Conservation (phyloP, 2,113 vertebrate genomes). For the Misgurnus anguillicaudatus region DNA sequence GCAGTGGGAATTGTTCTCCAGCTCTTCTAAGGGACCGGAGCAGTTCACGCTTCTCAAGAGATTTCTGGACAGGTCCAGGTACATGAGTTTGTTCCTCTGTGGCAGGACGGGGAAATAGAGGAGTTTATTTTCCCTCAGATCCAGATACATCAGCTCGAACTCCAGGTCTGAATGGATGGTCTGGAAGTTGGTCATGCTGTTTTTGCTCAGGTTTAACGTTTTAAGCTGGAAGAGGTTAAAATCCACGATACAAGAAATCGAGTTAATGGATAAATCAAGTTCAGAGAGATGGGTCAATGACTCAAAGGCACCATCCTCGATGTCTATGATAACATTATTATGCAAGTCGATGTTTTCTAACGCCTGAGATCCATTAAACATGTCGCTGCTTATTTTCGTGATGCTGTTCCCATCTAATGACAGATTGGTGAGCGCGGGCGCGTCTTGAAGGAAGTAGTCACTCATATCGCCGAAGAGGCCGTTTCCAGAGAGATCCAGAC, state of each 20-base stretch:
- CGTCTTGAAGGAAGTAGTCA: conserved; percentile 79
- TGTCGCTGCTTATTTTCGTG: conserved; percentile 76
- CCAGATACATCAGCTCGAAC: conserved; percentile 78
- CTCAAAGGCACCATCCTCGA: conserved; percentile 90
- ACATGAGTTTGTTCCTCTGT: conserved; percentile 72
- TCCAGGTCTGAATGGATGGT: conserved; percentile 56
- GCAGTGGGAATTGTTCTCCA: conserved; percentile 39
- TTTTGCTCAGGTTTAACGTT: conserved; percentile 88
- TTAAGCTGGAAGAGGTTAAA: conserved; percentile 85
- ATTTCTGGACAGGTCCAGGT: conserved; percentile 88
- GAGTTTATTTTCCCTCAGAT: conserved; percentile 91
- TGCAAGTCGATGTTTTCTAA: conserved; percentile 83
- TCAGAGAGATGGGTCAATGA: conserved; percentile 75
- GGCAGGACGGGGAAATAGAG: conserved; percentile 83
- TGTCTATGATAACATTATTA: conserved; percentile 93
- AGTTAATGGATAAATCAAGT: conserved; percentile 92
- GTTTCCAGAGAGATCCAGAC: conserved; percentile 87
- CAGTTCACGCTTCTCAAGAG: conserved; percentile 73
- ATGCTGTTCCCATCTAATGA: conserved; percentile 90
- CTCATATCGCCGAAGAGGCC: conserved; percentile 84
- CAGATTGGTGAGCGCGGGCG: conserved; percentile 77
- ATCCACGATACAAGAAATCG: conserved; percentile 90
- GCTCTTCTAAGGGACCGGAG: conserved; percentile 56
- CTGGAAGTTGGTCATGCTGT: conserved; percentile 89
- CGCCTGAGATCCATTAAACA: conserved; percentile 73